Evolutionary conservation across 2,113 vertebrate genomes (phyloP), one percentile per base, ranked within the genome.

Genomic region (Phalacrocorax aristotelis): DNA sequence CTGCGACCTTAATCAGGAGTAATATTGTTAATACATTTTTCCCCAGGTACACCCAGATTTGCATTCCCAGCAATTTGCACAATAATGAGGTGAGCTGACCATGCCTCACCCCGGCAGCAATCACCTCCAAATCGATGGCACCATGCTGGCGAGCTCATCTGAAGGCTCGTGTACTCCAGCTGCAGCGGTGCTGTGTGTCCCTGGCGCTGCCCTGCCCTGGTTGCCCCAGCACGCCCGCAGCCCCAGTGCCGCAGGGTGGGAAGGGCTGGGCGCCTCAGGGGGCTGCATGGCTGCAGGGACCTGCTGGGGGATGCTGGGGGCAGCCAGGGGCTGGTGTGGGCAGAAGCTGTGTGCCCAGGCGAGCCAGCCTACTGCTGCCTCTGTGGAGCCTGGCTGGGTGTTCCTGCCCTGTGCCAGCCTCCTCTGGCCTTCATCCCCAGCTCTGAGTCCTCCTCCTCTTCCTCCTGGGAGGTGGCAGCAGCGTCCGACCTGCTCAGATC

Each of bases 231-330:
- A 14, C 2, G 10, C 8, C 78, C 13, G 38, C 54, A 40, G 23
- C 51, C 13, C 55, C 6, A 1, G 10, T 7, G 7, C 22, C 0
- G 0, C 0, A 1, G 68, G 49, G 36, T 3, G 25, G 22, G 38
- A 60, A 9, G 13, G 13, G 26, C 5, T 0, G 8, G 38, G 40
- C 7, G 3, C 23, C 34, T 26, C 3, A 13, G 7, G 10, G 34
- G 36, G 27, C 78, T 55, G 49, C 8, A 5, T 2, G 11, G 30
- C 61, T 76, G 62, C n/a, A 27, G 69, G 26, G 34, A 9, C 70
- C 70, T 15, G 42, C 51, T 10, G 20, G 51, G 11, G 29, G 7
- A 20, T 14, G 42, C 38, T 4, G 38, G 42, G 69, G 34, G 26
- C 5, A 4, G 20, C 68, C 5, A 7, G 46, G 32, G n/a, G 5